Conservation (phyloP, 2,113 vertebrate genomes). For the Catharus fuscescens region DNA sequence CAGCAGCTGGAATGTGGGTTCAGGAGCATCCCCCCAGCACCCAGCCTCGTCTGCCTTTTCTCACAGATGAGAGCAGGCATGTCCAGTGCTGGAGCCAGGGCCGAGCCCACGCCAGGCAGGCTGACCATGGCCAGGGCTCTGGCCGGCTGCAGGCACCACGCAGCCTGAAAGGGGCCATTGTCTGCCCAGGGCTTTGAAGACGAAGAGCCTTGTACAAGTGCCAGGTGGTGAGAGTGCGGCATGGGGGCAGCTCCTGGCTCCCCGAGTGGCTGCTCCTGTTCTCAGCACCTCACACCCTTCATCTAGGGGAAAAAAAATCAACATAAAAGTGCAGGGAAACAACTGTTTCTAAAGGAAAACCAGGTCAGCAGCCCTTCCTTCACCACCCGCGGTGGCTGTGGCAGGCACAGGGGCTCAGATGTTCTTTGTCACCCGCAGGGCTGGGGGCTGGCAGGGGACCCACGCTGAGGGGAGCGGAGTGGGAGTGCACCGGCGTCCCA, state of each 20-base stretch:
- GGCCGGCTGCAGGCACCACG: background rate
- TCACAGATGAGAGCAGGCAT: fast-evolving
- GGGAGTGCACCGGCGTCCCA: constrained; percentile 80
- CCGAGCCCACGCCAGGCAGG: background rate
- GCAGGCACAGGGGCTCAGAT: constrained; percentile 25
- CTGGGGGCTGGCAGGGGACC: constrained; percentile 41
- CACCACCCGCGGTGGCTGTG: background rate
- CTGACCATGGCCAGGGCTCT: background rate
- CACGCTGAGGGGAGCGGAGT: constrained; percentile 65
- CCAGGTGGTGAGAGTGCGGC: constrained; percentile 2
- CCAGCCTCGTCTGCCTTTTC: background rate
- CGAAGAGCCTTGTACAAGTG: constrained; percentile 36
- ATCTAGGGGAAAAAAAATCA: background rate
- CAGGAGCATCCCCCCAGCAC: background rate
- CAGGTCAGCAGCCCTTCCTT: background rate
- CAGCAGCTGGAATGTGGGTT: background rate
- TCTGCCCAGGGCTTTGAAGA: constrained; percentile 55
- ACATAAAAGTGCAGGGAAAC: background rate
- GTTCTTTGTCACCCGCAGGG: constrained; percentile 45
- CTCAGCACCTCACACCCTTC: constrained; percentile 1
- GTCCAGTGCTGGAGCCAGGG: background rate
- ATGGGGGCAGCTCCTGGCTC: constrained; percentile 5
- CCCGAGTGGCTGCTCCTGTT: background rate
- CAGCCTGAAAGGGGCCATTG: constrained; percentile 53
- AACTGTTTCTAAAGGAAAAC: background rate